phyloP scores from a whole-genome alignment of 2,888 invertebrate species.

The Athetis lepigone region DNA sequence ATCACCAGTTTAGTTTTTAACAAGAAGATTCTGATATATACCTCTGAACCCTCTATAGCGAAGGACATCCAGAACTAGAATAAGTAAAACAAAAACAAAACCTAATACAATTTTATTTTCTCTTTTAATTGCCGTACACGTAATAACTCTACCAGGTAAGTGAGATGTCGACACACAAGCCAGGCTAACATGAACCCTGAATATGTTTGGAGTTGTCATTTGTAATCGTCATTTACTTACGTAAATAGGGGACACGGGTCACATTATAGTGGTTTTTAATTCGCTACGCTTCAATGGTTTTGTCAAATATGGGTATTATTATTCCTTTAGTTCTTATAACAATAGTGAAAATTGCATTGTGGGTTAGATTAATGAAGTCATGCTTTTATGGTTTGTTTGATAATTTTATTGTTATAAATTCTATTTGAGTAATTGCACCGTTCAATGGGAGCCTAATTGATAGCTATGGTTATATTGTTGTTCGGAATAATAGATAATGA shows the following conservation, averaged over 20 bases:
- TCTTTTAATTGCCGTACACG: constrained; percentile 11
- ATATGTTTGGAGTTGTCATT: constrained; percentile 51
- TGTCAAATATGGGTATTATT: constrained; percentile 57
- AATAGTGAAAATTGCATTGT: constrained; percentile 61
- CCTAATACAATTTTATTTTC: too few species aligned
- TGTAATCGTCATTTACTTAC: constrained; percentile 47
- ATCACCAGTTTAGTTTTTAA: too few species aligned
- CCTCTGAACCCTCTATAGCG: too few species aligned
- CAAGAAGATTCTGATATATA: too few species aligned
- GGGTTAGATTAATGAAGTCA: constrained; percentile 54
- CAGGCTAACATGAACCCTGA: constrained; percentile 64
- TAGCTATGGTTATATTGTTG: neutral
- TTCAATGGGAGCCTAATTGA: constrained; percentile 17
- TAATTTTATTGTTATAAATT: constrained; percentile 23
- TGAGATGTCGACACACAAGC: constrained; percentile 65
- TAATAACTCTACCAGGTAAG: constrained; percentile 57
- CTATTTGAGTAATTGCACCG: constrained; percentile 16
- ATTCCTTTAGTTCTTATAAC: constrained; percentile 52
- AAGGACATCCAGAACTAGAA: too few species aligned
- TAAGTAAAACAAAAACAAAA: too few species aligned
- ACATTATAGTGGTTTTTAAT: constrained; percentile 44
- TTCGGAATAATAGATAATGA: neutral
- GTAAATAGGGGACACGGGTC: constrained; percentile 29
- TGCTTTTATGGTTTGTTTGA: constrained; percentile 27
- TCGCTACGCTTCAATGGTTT: constrained; percentile 52